phyloP scores from a whole-genome alignment of 2,888 invertebrate genomes.

The Drosophila greeni region DNA sequence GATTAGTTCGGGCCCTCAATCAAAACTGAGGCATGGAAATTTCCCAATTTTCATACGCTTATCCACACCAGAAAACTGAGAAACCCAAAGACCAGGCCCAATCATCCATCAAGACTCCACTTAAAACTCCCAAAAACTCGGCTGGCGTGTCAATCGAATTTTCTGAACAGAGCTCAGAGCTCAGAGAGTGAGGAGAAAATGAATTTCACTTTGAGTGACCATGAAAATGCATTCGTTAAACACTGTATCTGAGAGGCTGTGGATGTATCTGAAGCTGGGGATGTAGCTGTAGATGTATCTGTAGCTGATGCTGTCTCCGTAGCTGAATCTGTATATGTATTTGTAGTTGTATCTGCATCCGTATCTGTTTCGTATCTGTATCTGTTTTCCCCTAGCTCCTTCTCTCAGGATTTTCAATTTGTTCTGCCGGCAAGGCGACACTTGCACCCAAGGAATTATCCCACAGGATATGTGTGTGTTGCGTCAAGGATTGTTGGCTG shows the following conservation, averaged over 20 bases:
- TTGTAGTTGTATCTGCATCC: background rate
- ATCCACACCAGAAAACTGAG: constrained; percentile 48
- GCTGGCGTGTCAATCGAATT: constrained; percentile 53
- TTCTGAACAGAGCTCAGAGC: constrained; percentile 27
- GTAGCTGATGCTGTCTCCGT: background rate
- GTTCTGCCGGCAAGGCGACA: constrained; percentile 65
- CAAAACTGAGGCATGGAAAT: constrained; percentile 23
- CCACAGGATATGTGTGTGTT: constrained; percentile 54
- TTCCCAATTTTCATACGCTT: constrained; percentile 60
- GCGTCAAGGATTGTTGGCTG: constrained; percentile 19
- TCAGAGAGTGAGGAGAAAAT: constrained; percentile 12
- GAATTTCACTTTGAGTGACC: constrained; percentile 70
- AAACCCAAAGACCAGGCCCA: constrained; percentile 34
- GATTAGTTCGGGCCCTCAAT: constrained; percentile 51
- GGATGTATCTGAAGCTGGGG: constrained; percentile 5
- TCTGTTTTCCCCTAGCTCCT: constrained; percentile 10
- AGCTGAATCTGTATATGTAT: constrained; percentile 6
- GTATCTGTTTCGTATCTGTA: constrained; percentile 9
- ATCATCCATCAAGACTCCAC: constrained; percentile 57
- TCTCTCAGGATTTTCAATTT: constrained; percentile 54
- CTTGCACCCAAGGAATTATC: constrained; percentile 62
- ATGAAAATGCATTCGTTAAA: constrained; percentile 74
- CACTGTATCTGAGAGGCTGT: constrained; percentile 25
- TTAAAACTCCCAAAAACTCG: constrained; percentile 24
- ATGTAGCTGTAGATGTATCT: constrained; percentile 6